These are phyloP conservation scores for Zaprionus davidi DNA, from an alignment of 1,140 invertebrate genomes.

Conservation along the genomic window DNA sequence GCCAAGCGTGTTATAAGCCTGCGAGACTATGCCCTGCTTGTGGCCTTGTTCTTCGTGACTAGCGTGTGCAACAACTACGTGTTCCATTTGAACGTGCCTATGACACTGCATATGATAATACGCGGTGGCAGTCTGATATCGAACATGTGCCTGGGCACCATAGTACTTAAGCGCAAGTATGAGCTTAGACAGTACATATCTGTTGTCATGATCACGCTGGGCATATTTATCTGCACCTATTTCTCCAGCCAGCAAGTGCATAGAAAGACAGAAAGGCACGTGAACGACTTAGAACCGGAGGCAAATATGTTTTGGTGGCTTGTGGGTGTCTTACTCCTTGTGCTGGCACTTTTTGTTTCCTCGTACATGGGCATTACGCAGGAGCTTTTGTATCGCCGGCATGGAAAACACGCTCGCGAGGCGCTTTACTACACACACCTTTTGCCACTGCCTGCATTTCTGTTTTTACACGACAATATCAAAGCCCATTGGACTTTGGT, in stretches of 20 bases:
- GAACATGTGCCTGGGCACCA: slow-evolving; percentile 97
- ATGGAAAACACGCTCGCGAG: slow-evolving; percentile 97
- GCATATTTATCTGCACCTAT: slow-evolving; percentile 96
- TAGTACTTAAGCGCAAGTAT: slow-evolving; percentile 95
- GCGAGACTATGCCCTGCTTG: slow-evolving; percentile 93
- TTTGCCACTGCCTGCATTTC: slow-evolving; percentile 69
- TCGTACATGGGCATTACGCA: slow-evolving; percentile 98
- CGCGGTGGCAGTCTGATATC: slow-evolving; percentile 97
- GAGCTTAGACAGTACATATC: slow-evolving; percentile 95
- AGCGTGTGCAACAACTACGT: slow-evolving; percentile 98
- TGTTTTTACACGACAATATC: slow-evolving; percentile 88
- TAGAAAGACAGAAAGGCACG: not conserved
- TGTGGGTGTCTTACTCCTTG: slow-evolving; percentile 93
- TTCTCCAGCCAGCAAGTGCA: slow-evolving; percentile 87
- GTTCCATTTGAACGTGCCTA: slow-evolving; percentile 97
- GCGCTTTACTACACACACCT: slow-evolving; percentile 94
- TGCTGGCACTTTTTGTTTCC: slow-evolving; percentile 95
- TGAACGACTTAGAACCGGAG: not conserved
- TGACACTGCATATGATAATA: slow-evolving; percentile 99
- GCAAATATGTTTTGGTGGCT: slow-evolving; percentile 89
- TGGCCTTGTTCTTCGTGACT: slow-evolving; percentile 95
- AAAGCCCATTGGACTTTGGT: slow-evolving; percentile 84
- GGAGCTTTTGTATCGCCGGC: slow-evolving; percentile 92
- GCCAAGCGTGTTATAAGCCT: slow-evolving; percentile 89
- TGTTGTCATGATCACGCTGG: slow-evolving; percentile 95